A percentile compares a stretch with the other conserved stretches of the same genome.
phyloP scores from a whole-genome alignment of 37 sponge, comb jelly and placozoan genomes.

The Bolinopsis microptera region DNA sequence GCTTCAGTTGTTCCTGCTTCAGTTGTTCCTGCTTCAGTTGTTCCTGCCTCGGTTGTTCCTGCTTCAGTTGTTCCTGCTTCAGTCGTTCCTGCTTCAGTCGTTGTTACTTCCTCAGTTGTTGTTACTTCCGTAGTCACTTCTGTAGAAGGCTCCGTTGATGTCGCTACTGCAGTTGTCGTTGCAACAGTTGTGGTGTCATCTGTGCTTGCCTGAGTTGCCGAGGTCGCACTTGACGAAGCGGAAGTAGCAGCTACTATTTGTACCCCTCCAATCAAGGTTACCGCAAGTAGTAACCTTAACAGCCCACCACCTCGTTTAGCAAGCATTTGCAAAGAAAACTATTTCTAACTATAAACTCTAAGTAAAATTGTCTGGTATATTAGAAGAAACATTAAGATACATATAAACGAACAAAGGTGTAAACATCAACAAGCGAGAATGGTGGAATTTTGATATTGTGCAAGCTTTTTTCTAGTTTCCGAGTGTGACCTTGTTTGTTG shows the following conservation, averaged over 20 bases:
- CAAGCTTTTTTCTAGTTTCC: no score
- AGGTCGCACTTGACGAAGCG: not conserved
- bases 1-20: not conserved
- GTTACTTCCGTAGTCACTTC: not conserved
- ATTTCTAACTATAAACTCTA: no score
- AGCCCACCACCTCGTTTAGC: not conserved
- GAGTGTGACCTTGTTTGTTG: no score
- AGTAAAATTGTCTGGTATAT: no score
- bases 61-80: not conserved
- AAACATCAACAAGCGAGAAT: no score
- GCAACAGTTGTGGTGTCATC: not conserved
- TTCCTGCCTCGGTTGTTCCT: not conserved
- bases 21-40: not conserved
- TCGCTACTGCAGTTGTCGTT: not conserved
- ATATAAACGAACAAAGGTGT: no score
- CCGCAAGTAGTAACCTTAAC: not conserved
- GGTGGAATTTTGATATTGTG: no score
- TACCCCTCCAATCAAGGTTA: not conserved
- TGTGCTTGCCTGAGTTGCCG: not conserved
- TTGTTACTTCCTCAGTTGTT: not conserved
- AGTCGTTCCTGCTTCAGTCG: not conserved
- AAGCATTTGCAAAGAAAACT: no score
- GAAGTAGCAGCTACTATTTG: not conserved
- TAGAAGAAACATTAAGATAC: no score
- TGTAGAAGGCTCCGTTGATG: not conserved